These are phyloP conservation scores for Philantomba maxwellii DNA, from an alignment of 2,113 vertebrate species.

Conservation along the genomic window DNA sequence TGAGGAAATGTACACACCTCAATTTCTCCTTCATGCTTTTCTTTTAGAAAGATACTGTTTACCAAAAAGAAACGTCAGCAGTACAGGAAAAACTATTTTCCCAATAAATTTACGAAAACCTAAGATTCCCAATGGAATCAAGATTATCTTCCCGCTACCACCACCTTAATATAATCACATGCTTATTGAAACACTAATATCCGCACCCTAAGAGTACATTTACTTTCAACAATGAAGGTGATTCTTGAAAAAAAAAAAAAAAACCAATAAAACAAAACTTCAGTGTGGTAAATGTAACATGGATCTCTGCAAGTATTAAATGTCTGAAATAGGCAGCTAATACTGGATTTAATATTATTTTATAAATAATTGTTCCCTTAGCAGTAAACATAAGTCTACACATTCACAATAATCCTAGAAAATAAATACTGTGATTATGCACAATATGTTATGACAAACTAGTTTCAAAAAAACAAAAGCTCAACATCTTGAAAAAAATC, in stretches of 20 bases:
- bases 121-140: slow-evolving; percentile 89
- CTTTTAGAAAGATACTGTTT: slow-evolving; percentile 86
- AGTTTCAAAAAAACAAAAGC: slow-evolving; percentile 77
- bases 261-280: slow-evolving; percentile 60
- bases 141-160: slow-evolving; percentile 88
- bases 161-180: slow-evolving; percentile 84
- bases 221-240: slow-evolving; percentile 82
- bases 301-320: slow-evolving; percentile 77
- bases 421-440: slow-evolving; percentile 84
- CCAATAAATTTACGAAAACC: slow-evolving; percentile 87
- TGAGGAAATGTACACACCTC: slow-evolving; percentile 81
- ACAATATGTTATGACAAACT: slow-evolving; percentile 76
- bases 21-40: slow-evolving; percentile 82
- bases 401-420: slow-evolving; percentile 81
- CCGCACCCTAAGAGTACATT: slow-evolving; percentile 79
- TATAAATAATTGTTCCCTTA: slow-evolving; percentile 86
- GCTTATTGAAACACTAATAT: slow-evolving; percentile 82
- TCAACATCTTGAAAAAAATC: slow-evolving; percentile 76
- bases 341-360: slow-evolving; percentile 81
- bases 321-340: slow-evolving; percentile 83
- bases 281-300: slow-evolving; percentile 81
- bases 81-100: slow-evolving; percentile 85
- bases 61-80: slow-evolving; percentile 86
- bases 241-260: slow-evolving; percentile 61
- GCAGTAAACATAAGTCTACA: slow-evolving; percentile 80